Base-by-base conservation (phyloP, 2,113 vertebrate species). In the Atractosteus spatula region DNA sequence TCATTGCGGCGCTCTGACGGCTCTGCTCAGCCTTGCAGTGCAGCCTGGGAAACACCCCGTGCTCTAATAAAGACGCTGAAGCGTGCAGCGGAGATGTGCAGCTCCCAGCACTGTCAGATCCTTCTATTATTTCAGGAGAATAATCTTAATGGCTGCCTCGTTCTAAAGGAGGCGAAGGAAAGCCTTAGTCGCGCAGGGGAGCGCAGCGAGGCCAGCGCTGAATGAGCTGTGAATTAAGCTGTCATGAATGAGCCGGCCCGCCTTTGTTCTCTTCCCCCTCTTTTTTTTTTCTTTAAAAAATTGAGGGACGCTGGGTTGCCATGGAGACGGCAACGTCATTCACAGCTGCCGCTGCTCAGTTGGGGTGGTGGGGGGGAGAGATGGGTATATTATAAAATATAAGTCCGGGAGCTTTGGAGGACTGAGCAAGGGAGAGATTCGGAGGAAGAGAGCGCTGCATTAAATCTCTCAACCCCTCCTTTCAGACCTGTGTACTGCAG, bases 271-370 rank as follows among this genome's bases (percentile, higher is more conserved):
- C 43, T 62, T 66, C 68, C 13, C 17, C 44, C 63, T 14, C 29
- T 14, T 16, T 71, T 45, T 62, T 74, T 61, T 68, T 66, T 56
- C 62, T 72, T 29, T 2, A 29, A 29, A 29, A 29, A 63, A 63
- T 47, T 69, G 74, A 70, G 70, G 69, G 83, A 74, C 79, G 79
- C 81, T 72, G 75, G 51, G 89, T 92, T 91, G 84, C 87, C 86
- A 88, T 75, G 87, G 90, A 88, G 79, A 93, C 79, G n/a, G 71
- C 57, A 79, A 89, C 83, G 82, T 90, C 86, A 87, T 81, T 86
- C 77, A 81, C 85, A 91, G 85, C 83, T 85, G 82, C 81, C 84
- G 79, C 85, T 81, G 81, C 83, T 2, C 74, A 77, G 78, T 61
- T 45, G 78, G 72, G 81, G 71, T 55, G 70, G 62, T 8, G 55